These are phyloP conservation scores for Melanostoma mellinum DNA, from an alignment of 2,888 invertebrate species.

Conservation along the genomic window DNA sequence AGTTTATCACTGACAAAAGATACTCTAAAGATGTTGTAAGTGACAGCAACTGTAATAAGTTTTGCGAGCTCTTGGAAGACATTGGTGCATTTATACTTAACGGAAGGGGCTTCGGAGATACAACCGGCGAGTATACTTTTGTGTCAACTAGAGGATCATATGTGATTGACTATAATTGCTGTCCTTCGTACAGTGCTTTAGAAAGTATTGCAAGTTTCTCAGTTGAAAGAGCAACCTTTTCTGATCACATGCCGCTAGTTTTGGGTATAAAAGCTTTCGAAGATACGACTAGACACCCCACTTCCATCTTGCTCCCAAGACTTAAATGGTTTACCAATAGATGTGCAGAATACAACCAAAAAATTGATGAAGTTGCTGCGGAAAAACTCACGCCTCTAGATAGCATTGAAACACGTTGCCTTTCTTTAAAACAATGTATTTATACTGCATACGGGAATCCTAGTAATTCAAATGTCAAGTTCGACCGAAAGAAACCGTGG, in stretches of 20 bases:
- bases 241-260: conserved; percentile 2
- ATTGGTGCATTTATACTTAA: neutral
- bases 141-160: conserved; percentile 8
- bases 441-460: neutral
- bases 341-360: neutral
- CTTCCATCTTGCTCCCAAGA: conserved; percentile 1
- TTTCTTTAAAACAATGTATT: neutral
- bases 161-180: conserved; percentile 5
- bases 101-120: neutral
- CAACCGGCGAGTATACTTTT: neutral
- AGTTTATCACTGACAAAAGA: no score
- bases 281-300: neutral
- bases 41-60: no score
- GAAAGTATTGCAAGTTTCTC: neutral
- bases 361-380: neutral
- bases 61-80: neutral
- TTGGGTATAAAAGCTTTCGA: neutral
- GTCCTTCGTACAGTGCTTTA: neutral
- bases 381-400: neutral
- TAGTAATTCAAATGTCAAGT: no score
- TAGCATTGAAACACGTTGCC: conserved; percentile 1
- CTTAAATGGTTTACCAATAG: neutral
- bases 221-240: neutral
- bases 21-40: no score
- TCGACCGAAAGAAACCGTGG: no score